Evolutionary conservation across 2,113 vertebrate genomes (phyloP).

Genomic region (Siniperca chuatsi): DNA sequence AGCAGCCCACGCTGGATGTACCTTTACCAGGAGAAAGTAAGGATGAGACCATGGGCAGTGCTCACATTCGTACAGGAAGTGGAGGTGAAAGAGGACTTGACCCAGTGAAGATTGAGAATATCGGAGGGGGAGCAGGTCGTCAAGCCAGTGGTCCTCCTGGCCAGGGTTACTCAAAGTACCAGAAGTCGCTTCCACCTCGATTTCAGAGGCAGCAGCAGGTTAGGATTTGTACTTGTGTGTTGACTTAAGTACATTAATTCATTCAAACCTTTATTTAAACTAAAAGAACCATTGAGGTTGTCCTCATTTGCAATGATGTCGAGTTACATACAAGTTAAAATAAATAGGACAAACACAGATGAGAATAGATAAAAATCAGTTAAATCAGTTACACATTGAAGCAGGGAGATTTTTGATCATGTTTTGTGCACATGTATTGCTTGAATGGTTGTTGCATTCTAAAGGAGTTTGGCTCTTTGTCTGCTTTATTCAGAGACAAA

Average conservation of each 20-base stretch:
- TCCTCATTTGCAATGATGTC: no score
- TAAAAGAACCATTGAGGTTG: no score
- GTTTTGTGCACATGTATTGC: background rate
- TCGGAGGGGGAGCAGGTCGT: slow-evolving; percentile 75
- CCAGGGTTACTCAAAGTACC: slow-evolving; percentile 92
- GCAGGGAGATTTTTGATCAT: no score
- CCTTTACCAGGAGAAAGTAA: slow-evolving; percentile 83
- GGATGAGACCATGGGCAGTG: slow-evolving; percentile 78
- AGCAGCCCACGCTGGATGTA: slow-evolving; percentile 70
- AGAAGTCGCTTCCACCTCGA: slow-evolving; percentile 93
- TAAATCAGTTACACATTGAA: no score
- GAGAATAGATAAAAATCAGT: no score
- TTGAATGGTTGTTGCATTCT: background rate
- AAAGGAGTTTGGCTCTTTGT: background rate
- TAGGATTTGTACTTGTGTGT: slow-evolving; percentile 6
- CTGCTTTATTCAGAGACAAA: background rate
- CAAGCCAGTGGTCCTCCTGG: slow-evolving; percentile 78
- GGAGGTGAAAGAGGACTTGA: slow-evolving; percentile 76
- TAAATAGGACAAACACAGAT: no score
- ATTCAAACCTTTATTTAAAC: no score
- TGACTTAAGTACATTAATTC: background rate
- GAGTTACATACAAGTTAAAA: no score
- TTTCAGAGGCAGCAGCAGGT: slow-evolving; percentile 97
- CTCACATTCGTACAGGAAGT: slow-evolving; percentile 73
- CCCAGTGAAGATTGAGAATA: slow-evolving; percentile 83